These are phyloP conservation scores for Chelonia mydas DNA, from an alignment of 2,797 vertebrate genomes.

Conservation along the genomic window DNA sequence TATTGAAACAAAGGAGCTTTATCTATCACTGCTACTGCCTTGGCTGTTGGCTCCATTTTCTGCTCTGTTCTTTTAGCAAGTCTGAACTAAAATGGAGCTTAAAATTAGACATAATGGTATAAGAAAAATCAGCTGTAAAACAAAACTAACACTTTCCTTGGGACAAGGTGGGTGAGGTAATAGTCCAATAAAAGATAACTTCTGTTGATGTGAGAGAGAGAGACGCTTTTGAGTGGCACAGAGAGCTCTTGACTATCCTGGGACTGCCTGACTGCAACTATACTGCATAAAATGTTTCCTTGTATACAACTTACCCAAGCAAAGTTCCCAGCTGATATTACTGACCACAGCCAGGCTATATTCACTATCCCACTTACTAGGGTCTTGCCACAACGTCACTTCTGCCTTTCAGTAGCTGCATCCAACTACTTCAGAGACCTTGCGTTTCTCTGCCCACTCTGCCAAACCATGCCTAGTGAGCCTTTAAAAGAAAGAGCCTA, in stretches of 20 bases:
- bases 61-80: background rate
- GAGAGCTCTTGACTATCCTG: background rate
- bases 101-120: background rate
- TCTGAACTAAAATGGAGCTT: background rate
- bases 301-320: background rate
- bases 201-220: too few relatives aligned
- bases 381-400: background rate
- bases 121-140: background rate
- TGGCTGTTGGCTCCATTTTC: background rate
- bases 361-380: background rate
- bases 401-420: background rate
- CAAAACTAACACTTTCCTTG: background rate
- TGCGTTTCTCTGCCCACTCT: background rate
- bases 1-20: background rate
- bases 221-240: too few relatives aligned
- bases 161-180: background rate
- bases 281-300: background rate
- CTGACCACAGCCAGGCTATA: background rate
- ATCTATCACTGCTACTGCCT: background rate
- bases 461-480: background rate
- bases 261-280: background rate
- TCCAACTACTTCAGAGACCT: background rate
- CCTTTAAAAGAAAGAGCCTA: background rate
- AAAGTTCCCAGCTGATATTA: background rate
- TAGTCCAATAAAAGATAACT: background rate